phyloP scores from a whole-genome alignment of 1,140 invertebrate species.

The Drosophila pruinosa region DNA sequence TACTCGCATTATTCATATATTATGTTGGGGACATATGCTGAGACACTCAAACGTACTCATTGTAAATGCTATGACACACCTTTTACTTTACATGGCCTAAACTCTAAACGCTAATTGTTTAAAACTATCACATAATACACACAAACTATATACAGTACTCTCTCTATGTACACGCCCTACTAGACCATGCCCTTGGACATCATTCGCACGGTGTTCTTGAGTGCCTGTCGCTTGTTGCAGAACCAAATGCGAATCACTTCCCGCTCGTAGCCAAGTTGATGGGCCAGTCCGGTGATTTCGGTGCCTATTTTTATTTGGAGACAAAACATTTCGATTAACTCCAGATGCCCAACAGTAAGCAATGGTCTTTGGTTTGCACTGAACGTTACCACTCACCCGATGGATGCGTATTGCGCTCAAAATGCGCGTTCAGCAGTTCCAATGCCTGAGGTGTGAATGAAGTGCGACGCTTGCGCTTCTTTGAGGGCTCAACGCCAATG shows the following conservation, averaged over 20 bases:
- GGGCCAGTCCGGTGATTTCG: slow-evolving; percentile 97
- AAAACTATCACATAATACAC: slow-evolving; percentile 70
- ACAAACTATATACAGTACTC: slow-evolving; percentile 55
- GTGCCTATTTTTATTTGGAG: slow-evolving; percentile 87
- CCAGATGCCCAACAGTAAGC: neutral
- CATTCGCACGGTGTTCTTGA: slow-evolving; percentile 97
- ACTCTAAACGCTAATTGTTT: slow-evolving; percentile 62
- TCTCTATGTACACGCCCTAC: slow-evolving; percentile 26
- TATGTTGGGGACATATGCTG: slow-evolving; percentile 42
- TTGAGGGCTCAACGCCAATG: slow-evolving; percentile 97
- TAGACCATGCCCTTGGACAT: slow-evolving; percentile 91
- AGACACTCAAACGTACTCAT: slow-evolving; percentile 20
- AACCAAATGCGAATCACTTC: slow-evolving; percentile 99
- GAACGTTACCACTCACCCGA: slow-evolving; percentile 89
- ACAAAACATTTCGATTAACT: neutral
- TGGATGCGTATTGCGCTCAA: slow-evolving; percentile 98
- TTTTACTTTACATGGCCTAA: slow-evolving; percentile 78
- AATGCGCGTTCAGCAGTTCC: slow-evolving; percentile 96
- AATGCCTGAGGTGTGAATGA: slow-evolving; percentile 98
- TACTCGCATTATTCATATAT: slow-evolving; percentile 30
- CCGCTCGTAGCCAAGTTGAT: slow-evolving; percentile 97
- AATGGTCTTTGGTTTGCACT: slow-evolving; percentile 13
- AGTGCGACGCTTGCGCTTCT: slow-evolving; percentile 97
- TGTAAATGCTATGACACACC: slow-evolving; percentile 80
- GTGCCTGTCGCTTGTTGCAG: slow-evolving; percentile 98